Evolutionary conservation across 1,140 invertebrate species (phyloP).

Genomic region (Bombus difficillimus): DNA sequence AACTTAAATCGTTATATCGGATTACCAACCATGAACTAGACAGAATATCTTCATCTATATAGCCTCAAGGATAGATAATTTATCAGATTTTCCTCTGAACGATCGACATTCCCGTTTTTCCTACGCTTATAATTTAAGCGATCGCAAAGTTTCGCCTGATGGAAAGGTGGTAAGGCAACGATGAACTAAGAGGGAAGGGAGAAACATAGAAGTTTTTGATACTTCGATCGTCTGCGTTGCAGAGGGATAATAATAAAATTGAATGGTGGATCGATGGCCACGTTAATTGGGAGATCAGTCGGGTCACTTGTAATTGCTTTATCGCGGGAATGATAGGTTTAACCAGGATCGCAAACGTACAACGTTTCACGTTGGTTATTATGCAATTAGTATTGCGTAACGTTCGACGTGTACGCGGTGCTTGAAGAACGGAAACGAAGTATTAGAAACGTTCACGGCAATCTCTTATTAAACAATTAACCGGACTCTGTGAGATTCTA

Average conservation of each 20-base stretch:
- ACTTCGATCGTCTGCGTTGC: background rate
- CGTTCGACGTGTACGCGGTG: background rate
- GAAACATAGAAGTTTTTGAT: background rate
- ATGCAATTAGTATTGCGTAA: slow-evolving; percentile 26
- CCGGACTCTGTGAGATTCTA: background rate
- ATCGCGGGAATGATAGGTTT: background rate
- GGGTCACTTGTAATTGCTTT: slow-evolving; percentile 5
- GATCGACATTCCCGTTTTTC: background rate
- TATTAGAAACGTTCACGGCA: background rate
- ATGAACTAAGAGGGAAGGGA: background rate
- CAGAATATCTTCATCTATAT: background rate
- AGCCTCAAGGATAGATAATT: background rate
- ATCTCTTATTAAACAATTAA: slow-evolving; percentile 3
- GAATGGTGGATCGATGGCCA: background rate
- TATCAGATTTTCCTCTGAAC: background rate
- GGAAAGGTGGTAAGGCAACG: background rate
- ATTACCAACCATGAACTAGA: slow-evolving; percentile 1
- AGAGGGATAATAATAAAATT: background rate
- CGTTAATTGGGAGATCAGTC: slow-evolving; percentile 11
- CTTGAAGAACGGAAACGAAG: background rate
- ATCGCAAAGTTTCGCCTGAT: background rate
- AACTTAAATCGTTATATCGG: slow-evolving; percentile 40
- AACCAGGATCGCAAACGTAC: background rate
- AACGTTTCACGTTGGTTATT: slow-evolving; percentile 8
- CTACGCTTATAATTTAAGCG: background rate